Conservation (phyloP, 2,888 invertebrate genomes). For the Germaria angustata region DNA sequence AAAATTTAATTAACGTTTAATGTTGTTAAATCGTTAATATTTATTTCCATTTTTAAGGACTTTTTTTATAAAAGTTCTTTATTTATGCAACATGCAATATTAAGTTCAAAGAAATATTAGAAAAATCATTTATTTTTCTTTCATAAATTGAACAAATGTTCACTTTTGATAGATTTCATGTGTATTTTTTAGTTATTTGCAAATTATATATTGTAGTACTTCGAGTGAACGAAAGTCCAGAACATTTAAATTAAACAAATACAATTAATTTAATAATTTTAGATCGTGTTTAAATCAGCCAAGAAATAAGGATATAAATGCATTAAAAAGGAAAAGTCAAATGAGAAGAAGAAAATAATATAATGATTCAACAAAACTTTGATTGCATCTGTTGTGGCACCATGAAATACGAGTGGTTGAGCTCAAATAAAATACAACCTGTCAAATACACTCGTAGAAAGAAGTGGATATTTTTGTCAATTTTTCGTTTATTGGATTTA, state of each 20-base stretch:
- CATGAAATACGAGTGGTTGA: conserved; percentile 14
- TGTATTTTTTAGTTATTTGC: too few relatives aligned
- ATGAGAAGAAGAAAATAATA: conserved; percentile 26
- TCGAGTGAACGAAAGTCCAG: neutral
- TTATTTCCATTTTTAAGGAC: neutral
- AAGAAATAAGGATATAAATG: conserved; percentile 39
- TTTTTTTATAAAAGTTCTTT: neutral
- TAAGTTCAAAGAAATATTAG: neutral
- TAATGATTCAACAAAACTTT: conserved; percentile 58
- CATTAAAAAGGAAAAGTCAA: neutral
- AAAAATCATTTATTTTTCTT: neutral
- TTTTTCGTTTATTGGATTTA: too few relatives aligned
- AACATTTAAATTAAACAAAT: conserved; percentile 3
- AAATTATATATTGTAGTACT: too few relatives aligned
- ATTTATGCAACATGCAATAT: neutral
- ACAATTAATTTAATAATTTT: conserved; percentile 32
- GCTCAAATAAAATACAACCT: conserved; percentile 34
- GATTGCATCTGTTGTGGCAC: conserved; percentile 66
- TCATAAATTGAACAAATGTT: conserved; percentile 20
- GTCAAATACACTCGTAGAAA: conserved; percentile 43
- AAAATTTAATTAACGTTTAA: conserved; percentile 54
- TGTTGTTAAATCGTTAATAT: neutral
- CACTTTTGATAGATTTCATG: too few relatives aligned
- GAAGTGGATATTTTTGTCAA: too few relatives aligned
- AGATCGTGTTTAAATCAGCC: conserved; percentile 32